Base-by-base conservation (phyloP, 1,140 invertebrate genomes). In the Venustaconcha ellipsiformis region DNA sequence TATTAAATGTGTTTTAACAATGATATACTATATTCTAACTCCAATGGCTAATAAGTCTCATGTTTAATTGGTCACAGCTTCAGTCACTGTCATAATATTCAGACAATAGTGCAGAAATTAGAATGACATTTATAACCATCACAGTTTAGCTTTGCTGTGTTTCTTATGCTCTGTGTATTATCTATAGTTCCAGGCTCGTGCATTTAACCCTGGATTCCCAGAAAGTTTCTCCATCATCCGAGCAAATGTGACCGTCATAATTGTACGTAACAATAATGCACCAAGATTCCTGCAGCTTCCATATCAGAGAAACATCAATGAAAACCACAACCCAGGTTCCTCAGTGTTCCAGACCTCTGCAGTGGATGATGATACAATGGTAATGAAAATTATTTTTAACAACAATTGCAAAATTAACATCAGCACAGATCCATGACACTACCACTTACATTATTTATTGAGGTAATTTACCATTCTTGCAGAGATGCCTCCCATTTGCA, bases 141-240 rank as follows among this genome's bases (percentile, higher is more conserved):
- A 48, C 11, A 11, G 37, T 11, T 48, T 48, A 48, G 8, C 18
- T 20, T 69, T 69, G 56, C 14, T 60, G n/a, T 55, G 2, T 62
- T 62, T 55, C 48, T 64, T 62, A 23, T n/a, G 23, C 59, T 62
- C 18, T 62, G 59, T 62, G 18, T n/a, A 12, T 8, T 62, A 4
- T 62, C 23, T 13, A 18, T 18, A 62, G 59, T 62, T 18, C 18
- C 18, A 62, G 18, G 59, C 23, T 62, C 59, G 18, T 62, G 18
- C 59, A 62, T 18, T 18, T 18, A 48, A 48, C 11, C 37, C 37
- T 48, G 37, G 37, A 48, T 48, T 48, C 37, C 37, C 37, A 8
- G 37, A 48, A 48, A 11, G 37, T 48, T 8, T 48, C 56, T 95
- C 94, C 65, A 94, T 93, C 1, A 94, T 94, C 0, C 93, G 95